Evolutionary conservation across 2,113 vertebrate genomes (phyloP).

Genomic region (Neomonachus schauinslandi): DNA sequence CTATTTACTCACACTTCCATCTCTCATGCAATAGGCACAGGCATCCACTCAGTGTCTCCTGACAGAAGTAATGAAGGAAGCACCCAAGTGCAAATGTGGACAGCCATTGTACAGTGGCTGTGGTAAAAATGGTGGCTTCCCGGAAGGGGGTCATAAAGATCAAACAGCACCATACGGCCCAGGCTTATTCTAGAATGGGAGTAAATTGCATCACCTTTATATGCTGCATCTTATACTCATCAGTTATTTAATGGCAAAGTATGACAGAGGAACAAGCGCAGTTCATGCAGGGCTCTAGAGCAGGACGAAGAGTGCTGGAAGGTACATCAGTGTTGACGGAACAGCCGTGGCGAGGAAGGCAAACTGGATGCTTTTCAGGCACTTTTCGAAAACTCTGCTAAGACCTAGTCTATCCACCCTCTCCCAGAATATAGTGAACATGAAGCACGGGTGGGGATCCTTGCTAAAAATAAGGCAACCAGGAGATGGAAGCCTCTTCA

Average conservation of each 20-base stretch:
- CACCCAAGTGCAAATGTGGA: background rate
- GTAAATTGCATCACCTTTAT: slow-evolving; percentile 63
- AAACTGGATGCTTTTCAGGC: slow-evolving; percentile 3
- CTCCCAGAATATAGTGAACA: background rate
- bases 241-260: slow-evolving; percentile 46
- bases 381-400: slow-evolving; percentile 64
- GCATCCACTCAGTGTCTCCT: background rate
- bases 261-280: slow-evolving; percentile 38
- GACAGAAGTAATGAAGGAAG: background rate
- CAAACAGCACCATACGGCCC: slow-evolving; percentile 42
- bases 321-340: slow-evolving; percentile 38
- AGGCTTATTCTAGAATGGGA: slow-evolving; percentile 55
- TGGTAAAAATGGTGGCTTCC: slow-evolving; percentile 1
- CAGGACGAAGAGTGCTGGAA: background rate
- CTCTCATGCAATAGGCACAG: background rate
- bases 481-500: background rate
- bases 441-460: background rate
- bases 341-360: rapidly evolving
- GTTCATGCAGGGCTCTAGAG: slow-evolving; percentile 29
- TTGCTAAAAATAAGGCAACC: background rate
- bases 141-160: slow-evolving; percentile 57
- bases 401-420: background rate
- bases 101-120: background rate
- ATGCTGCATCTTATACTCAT: slow-evolving; percentile 30
- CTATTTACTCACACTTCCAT: background rate